These are phyloP conservation scores for Eurosta solidaginis DNA, from an alignment of 1,140 invertebrate species.

Conservation along the genomic window DNA sequence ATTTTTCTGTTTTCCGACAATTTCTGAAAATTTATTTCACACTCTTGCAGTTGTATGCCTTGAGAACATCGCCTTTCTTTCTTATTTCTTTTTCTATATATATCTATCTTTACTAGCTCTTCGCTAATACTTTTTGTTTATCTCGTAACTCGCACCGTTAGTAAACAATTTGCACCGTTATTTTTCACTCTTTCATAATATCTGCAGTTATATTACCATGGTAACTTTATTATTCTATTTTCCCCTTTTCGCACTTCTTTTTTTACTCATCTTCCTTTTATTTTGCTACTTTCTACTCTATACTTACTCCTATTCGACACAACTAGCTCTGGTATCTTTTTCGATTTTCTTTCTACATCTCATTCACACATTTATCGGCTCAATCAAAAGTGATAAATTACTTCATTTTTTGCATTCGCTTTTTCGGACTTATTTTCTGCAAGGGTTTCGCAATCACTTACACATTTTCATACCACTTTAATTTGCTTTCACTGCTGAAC, in stretches of 20 bases:
- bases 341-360: neutral
- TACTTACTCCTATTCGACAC: neutral
- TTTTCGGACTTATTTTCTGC: neutral
- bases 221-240: neutral
- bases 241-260: neutral
- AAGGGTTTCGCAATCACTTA: neutral
- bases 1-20: no score
- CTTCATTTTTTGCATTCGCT: constrained; percentile 15
- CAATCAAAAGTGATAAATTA: neutral
- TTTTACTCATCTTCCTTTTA: neutral
- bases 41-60: no score
- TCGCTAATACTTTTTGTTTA: no score
- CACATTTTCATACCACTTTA: neutral
- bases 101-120: neutral
- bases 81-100: neutral
- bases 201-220: neutral
- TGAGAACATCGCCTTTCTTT: no score
- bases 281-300: neutral
- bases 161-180: neutral
- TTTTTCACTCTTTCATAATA: neutral
- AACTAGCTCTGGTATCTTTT: neutral
- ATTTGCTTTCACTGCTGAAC: neutral
- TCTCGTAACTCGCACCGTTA: no score
- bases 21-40: no score
- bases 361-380: neutral